Percentiles rank a stretch among this genome's conserved stretches.
Conservation (phyloP, 2,888 invertebrate genomes). For the Pristionchus entomophagus region DNA sequence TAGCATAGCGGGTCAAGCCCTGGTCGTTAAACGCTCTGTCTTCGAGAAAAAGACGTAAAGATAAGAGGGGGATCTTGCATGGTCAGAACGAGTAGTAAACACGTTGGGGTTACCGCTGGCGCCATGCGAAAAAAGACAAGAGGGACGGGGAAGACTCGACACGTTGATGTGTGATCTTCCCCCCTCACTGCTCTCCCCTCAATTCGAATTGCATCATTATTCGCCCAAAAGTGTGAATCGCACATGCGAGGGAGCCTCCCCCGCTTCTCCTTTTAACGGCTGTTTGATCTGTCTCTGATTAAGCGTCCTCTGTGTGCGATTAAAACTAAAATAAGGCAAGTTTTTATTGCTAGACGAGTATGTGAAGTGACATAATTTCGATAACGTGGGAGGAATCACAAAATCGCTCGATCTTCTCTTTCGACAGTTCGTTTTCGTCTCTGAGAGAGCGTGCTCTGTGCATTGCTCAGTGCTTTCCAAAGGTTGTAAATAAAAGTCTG, state of each 20-base stretch:
- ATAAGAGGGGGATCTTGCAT: slow-evolving; percentile 37
- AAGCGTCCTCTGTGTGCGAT: neutral
- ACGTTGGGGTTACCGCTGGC: slow-evolving; percentile 26
- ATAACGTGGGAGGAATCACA: too few relatives aligned
- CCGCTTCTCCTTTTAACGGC: slow-evolving; percentile 13
- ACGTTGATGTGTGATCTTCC: neutral
- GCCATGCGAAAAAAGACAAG: neutral
- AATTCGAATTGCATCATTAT: slow-evolving; percentile 26
- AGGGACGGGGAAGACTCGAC: slow-evolving; percentile 36
- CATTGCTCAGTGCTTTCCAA: too few relatives aligned
- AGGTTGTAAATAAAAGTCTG: too few relatives aligned
- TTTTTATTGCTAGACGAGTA: too few relatives aligned
- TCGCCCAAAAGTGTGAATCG: neutral
- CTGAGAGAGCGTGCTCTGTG: neutral
- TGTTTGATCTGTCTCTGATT: neutral
- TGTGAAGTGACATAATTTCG: too few relatives aligned
- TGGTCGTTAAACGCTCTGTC: slow-evolving; percentile 30
- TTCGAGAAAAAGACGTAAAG: slow-evolving; percentile 36
- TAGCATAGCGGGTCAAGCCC: neutral
- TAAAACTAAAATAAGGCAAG: too few relatives aligned
- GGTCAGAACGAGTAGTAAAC: slow-evolving; percentile 10
- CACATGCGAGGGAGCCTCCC: neutral
- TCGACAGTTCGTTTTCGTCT: too few relatives aligned
- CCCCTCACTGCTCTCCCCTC: neutral
- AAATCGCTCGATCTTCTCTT: too few relatives aligned